Conservation (phyloP, 1,140 invertebrate species). For the Glossosoma conforme region DNA sequence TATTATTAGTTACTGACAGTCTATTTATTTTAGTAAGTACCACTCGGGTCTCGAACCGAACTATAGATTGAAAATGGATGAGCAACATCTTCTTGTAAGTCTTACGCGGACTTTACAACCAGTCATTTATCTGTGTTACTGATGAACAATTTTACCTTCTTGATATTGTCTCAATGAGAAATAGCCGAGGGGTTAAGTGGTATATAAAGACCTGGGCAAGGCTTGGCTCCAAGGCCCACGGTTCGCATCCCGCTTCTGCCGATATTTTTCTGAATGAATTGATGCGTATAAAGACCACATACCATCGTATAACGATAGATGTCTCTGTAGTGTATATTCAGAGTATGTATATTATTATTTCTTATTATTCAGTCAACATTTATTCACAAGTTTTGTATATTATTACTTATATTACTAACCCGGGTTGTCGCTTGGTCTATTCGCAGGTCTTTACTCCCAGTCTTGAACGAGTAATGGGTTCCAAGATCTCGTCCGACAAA, state of each 20-base stretch:
- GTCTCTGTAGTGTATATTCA: not conserved
- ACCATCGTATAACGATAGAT: not conserved
- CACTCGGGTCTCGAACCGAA: no score
- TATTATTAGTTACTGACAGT: no score
- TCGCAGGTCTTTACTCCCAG: conserved; percentile 29
- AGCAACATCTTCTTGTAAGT: no score
- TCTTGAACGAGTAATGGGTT: conserved; percentile 30
- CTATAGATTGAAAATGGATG: no score
- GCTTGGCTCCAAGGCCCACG: no score
- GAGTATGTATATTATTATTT: not conserved
- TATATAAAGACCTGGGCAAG: no score
- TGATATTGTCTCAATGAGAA: no score
- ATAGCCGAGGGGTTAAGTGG: no score
- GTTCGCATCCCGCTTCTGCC: not conserved
- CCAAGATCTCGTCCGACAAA: conserved; percentile 5
- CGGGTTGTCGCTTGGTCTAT: not conserved
- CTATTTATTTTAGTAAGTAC: no score
- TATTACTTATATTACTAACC: conserved; percentile 4
- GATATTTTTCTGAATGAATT: not conserved
- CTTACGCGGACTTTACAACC: no score
- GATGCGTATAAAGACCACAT: not conserved
- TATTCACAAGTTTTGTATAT: conserved; percentile 1
- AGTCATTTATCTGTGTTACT: no score
- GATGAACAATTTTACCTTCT: no score
- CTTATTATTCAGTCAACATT: not conserved